phyloP scores from a whole-genome alignment of 1,140 invertebrate species.

The Euura saliciscinereae region DNA sequence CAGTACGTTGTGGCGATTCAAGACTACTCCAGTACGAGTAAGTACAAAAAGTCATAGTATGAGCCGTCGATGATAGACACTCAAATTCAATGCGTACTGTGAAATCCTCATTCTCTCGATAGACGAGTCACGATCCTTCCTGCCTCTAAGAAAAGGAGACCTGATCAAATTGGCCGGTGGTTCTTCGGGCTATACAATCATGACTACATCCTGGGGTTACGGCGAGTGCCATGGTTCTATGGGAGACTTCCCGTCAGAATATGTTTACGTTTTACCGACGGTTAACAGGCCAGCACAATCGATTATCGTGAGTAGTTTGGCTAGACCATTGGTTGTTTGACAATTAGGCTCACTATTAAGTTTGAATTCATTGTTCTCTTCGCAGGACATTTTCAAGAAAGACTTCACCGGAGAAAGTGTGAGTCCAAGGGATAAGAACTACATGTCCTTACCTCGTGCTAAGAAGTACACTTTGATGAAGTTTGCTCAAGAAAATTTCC shows the following conservation, averaged over 20 bases:
- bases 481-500: constrained; percentile 84
- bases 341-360: too few species aligned
- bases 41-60: constrained; percentile 14
- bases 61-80: constrained; percentile 5
- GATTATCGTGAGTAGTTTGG: constrained; percentile 26
- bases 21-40: constrained; percentile 72
- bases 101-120: constrained; percentile 15
- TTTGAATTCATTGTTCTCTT: constrained; percentile 10
- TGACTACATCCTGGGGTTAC: constrained; percentile 77
- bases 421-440: constrained; percentile 52
- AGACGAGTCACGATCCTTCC: constrained; percentile 59
- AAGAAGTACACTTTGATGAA: constrained; percentile 82
- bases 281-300: constrained; percentile 73
- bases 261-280: constrained; percentile 86
- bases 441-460: constrained; percentile 65
- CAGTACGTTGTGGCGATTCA: constrained; percentile 82
- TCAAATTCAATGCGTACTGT: not conserved
- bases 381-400: constrained; percentile 66
- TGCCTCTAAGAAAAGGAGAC: constrained; percentile 81
- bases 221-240: constrained; percentile 71
- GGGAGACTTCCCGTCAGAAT: constrained; percentile 87
- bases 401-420: constrained; percentile 56
- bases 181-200: constrained; percentile 74
- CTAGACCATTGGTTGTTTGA: too few species aligned
- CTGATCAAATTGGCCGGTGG: constrained; percentile 81